A percentile compares a stretch with the other conserved stretches of the same genome.
phyloP scores from a whole-genome alignment of 2,888 invertebrate species.

The Synergus umbraculus region DNA sequence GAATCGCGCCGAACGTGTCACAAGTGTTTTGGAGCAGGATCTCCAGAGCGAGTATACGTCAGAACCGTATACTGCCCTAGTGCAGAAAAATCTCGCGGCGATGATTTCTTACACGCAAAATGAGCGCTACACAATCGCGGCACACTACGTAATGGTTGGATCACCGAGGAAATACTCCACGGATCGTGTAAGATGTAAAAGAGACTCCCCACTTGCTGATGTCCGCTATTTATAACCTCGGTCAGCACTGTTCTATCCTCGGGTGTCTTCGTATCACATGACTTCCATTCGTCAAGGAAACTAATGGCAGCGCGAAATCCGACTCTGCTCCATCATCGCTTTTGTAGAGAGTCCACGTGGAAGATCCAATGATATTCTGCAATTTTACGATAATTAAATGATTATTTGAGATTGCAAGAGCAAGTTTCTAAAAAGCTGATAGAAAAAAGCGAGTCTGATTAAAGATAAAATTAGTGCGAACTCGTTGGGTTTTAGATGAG shows the following conservation, averaged over 20 bases:
- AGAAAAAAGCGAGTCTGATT: neutral
- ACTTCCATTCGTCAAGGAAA: conserved; percentile 7
- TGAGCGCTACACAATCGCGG: conserved; percentile 61
- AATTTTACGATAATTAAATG: neutral
- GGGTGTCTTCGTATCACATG: conserved; percentile 63
- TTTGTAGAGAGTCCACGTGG: neutral
- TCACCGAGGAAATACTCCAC: conserved; percentile 53
- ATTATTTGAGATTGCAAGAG: neutral
- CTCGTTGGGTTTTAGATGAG: neutral
- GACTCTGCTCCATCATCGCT: conserved; percentile 14
- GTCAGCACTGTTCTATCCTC: conserved; percentile 59
- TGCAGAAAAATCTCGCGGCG: conserved; percentile 25
- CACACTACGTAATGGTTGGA: conserved; percentile 46
- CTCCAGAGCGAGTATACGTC: conserved; percentile 37
- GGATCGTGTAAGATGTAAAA: conserved; percentile 82
- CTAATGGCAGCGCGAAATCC: conserved; percentile 32
- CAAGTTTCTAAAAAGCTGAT: neutral
- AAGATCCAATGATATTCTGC: neutral
- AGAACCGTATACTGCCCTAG: conserved; percentile 20
- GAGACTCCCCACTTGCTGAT: conserved; percentile 81
- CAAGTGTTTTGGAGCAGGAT: conserved; percentile 64
- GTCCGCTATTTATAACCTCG: conserved; percentile 84
- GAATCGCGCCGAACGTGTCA: conserved; percentile 73
- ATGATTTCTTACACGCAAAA: conserved; percentile 65
- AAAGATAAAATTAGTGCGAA: neutral